Conservation (phyloP, 2,113 vertebrate species). For the Muntiacus muntjak region DNA sequence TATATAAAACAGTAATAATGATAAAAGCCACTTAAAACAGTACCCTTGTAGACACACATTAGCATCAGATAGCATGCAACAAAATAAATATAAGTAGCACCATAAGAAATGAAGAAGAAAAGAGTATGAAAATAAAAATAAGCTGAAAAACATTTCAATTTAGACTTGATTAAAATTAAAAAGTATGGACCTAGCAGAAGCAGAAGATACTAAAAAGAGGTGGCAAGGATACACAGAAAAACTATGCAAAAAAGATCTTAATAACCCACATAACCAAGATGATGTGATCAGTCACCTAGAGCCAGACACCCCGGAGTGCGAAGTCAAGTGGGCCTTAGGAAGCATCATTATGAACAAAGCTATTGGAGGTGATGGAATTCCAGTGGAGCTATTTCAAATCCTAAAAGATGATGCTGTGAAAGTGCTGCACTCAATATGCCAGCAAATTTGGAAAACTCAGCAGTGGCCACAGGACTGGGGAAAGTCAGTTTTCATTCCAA, state of each 20-base stretch:
- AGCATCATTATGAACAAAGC: background rate
- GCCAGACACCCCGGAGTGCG: background rate
- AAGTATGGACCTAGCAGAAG: background rate
- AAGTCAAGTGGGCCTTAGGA: background rate
- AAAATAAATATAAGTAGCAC: background rate
- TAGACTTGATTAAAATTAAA: background rate
- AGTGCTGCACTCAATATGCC: background rate
- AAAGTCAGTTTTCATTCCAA: background rate
- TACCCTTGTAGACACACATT: background rate
- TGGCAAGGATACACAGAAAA: background rate
- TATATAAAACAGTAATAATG: no score
- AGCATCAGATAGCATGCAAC: background rate
- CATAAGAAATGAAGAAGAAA: background rate
- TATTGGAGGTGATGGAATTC: background rate
- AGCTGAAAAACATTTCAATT: background rate
- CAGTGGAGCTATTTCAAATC: background rate
- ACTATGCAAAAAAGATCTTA: background rate
- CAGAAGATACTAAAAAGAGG: background rate
- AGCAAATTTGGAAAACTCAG: background rate
- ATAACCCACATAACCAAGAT: background rate
- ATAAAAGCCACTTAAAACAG: background rate
- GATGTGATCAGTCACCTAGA: background rate
- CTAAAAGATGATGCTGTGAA: background rate
- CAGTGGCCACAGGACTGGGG: background rate
- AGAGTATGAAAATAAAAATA: background rate